Evolutionary conservation across 1,140 invertebrate species (phyloP).

Genomic region (Harpegnathos saltator): DNA sequence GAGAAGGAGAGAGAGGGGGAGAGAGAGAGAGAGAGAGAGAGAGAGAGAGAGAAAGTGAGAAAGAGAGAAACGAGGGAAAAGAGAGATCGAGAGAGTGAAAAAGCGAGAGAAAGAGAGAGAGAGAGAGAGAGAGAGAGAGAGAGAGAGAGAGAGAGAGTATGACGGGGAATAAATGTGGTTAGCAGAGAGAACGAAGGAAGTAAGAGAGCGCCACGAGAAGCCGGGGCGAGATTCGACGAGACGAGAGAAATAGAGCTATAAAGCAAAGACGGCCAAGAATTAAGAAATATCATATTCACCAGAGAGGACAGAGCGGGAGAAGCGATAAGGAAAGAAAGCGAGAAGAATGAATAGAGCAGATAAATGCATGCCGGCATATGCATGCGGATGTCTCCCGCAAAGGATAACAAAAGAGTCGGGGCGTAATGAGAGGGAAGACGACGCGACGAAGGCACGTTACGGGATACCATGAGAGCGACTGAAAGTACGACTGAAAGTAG

Average conservation of each 20-base stretch:
- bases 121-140: not conserved
- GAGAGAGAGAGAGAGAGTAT: not conserved
- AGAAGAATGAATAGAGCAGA: slow-evolving; percentile 53
- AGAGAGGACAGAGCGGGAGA: not conserved
- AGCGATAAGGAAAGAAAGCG: slow-evolving; percentile 50
- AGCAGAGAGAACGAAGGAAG: not conserved
- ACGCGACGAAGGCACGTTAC: slow-evolving; percentile 9
- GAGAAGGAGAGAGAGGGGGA: not conserved
- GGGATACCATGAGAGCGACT: slow-evolving; percentile 33
- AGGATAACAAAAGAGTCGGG: slow-evolving; percentile 52
- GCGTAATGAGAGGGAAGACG: slow-evolving; percentile 47
- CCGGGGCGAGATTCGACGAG: not conserved
- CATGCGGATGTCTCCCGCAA: slow-evolving; percentile 40
- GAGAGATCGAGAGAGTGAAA: too few species aligned
- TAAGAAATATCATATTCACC: slow-evolving; percentile 62
- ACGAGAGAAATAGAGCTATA: slow-evolving; percentile 30
- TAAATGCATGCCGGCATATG: slow-evolving; percentile 48
- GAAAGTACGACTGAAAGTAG: slow-evolving; percentile 14
- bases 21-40: not conserved
- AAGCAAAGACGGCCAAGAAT: slow-evolving; percentile 47
- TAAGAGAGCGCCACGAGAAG: not conserved
- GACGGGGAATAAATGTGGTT: too few species aligned
- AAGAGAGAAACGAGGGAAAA: too few species aligned
- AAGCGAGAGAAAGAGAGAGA: not conserved
- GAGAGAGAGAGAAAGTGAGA: too few species aligned